Evolutionary conservation across 1,140 invertebrate species (phyloP), one percentile per base, ranked within the genome.

Genomic region (Brachionus sp.): DNA sequence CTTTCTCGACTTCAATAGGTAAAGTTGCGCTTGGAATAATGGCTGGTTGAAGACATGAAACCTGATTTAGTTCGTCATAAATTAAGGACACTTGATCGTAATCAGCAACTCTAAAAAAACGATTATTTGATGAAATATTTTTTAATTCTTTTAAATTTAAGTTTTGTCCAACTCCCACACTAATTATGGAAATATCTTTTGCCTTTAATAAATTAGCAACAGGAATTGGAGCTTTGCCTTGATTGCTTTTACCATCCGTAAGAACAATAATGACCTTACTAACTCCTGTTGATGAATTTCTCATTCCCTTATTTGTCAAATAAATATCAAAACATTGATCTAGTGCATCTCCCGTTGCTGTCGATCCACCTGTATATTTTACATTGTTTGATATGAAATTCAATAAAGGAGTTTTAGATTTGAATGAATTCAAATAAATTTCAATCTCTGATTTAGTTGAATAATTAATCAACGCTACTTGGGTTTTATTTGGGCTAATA

Each of bases 391-490:
- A 37, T 35, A 68, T 68, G 4, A 37, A n/a, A 29, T 12, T 12
- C 16, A 57, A 23, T 7, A 57, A 16, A 12, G 19, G 19, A 9
- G 1, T 57, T 57, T 57, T 57, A 9, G 25, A 35, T n/a, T 4
- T 68, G 10, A 3, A n/a, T n/a, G 64, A 68, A 68, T 33, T 68
- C 64, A 35, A 35, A 68, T 37, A 68, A 25, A 5, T 68, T 33
- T 33, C 29, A 5, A 68, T 68, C 12, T 33, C 0, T 29, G 29
- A 19, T 6, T 19, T 23, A 46, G 1, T 9, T 4, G 39, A 10
- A 75, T 75, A 75, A 25, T 75, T 75, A 5, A 75, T 16, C 16
- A 75, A 9, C 3, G 39, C 39, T 3, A 75, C 70, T 75, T 75
- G 25, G 5, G 44, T 23, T n/a, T 75, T 75, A 13, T 4, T 75